phyloP scores from a whole-genome alignment of 2,113 vertebrate genomes.

The Petrocephalus microphthalmus region DNA sequence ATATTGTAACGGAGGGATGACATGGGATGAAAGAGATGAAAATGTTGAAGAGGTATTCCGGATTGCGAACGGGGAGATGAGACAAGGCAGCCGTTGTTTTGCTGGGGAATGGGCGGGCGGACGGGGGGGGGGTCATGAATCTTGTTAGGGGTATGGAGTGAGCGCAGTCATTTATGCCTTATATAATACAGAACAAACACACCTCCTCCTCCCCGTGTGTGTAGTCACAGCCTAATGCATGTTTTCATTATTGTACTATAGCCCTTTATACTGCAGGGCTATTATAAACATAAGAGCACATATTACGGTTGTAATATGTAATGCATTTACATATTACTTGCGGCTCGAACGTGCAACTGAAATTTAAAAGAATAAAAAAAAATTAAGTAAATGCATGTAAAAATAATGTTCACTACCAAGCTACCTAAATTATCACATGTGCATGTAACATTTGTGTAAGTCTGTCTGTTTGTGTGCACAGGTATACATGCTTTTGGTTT shows the following conservation, averaged over 20 bases:
- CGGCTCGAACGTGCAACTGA: neutral
- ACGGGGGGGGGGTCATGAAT: neutral
- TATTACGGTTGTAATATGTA: too few species aligned
- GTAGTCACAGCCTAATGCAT: neutral
- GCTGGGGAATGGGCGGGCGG: neutral
- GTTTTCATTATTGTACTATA: neutral
- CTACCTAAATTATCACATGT: neutral
- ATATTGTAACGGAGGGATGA: constrained; percentile 52
- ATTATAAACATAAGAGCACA: neutral
- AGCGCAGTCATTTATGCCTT: neutral
- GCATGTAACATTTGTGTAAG: neutral
- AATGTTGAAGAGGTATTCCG: constrained; percentile 38
- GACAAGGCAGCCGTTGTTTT: neutral
- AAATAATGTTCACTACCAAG: neutral
- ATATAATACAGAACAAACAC: neutral
- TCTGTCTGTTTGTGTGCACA: neutral
- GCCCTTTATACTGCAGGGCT: neutral
- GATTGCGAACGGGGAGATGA: neutral
- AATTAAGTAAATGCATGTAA: neutral
- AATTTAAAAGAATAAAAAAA: neutral
- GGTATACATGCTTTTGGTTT: neutral
- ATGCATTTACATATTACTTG: neutral
- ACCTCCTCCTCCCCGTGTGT: neutral
- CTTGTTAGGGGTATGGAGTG: constrained; percentile 3
- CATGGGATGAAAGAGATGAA: constrained; percentile 52